Evolutionary conservation across 2,113 vertebrate species (phyloP).

Genomic region (western clawed frog (Xenopus tropicalis)): UCB_Xtro_10.0 CM004450.2:53963501-53964000

Average conservation of each 20-base stretch:
- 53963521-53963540: constrained; percentile 17
- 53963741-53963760: constrained; percentile 37
- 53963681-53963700: constrained; percentile 19
- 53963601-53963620: constrained; percentile 30
- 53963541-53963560: constrained; percentile 7
- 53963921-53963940: constrained; percentile 15
- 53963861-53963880: constrained; percentile 18
- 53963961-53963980: no score
- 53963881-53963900: constrained; percentile 34
- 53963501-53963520: not conserved
- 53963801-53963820: constrained; percentile 26
- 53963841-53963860: constrained; percentile 24
- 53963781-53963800: constrained; percentile 38
- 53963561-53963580: constrained; percentile 15
- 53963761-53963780: constrained; percentile 34
- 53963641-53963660: constrained; percentile 31
- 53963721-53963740: constrained; percentile 22
- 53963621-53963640: constrained; percentile 26
- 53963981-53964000: no score
- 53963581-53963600: constrained; percentile 18
- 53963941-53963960: no score
- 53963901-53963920: constrained; percentile 35
- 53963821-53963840: constrained; percentile 32
- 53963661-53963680: constrained; percentile 34
- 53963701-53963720: constrained; percentile 31